Evolutionary conservation across 2,113 vertebrate species (phyloP).

Genomic region (Leucopternis melanops): DNA sequence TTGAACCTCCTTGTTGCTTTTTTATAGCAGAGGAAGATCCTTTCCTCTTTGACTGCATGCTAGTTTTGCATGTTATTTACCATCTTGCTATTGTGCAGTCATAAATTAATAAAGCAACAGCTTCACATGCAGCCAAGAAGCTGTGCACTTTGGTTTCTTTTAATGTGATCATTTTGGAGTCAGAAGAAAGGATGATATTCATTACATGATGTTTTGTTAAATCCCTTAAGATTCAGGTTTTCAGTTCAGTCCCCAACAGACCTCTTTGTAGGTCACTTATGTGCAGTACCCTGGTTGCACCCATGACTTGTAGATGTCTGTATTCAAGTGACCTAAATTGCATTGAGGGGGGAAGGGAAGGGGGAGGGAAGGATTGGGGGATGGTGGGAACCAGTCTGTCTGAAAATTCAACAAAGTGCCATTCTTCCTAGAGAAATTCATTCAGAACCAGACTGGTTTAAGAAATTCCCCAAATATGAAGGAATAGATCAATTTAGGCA

Average conservation of each 20-base stretch:
- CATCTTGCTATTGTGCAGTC: not conserved
- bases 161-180: not conserved
- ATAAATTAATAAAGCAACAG: constrained; percentile 25
- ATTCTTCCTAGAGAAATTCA: not conserved
- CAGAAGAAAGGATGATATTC: not conserved
- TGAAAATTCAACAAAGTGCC: not conserved
- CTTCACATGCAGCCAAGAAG: not conserved
- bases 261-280: constrained; percentile 39
- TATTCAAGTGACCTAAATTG: constrained; percentile 45
- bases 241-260: not conserved
- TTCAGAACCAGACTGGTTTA: not conserved
- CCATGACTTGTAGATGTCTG: constrained; percentile 12
- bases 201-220: constrained; percentile 19
- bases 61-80: constrained; percentile 11
- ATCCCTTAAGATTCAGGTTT: not conserved
- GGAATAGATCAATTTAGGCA: not conserved
- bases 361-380: not conserved
- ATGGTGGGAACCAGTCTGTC: not conserved
- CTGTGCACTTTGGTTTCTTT: constrained; percentile 1
- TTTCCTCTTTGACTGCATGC: not conserved
- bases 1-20: not conserved
- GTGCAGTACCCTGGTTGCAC: not conserved
- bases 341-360: not conserved
- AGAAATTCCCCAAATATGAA: not conserved
- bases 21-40: not conserved